Conservation (phyloP, 2,797 vertebrate genomes). For the Gymnocypris eckloni region DNA sequence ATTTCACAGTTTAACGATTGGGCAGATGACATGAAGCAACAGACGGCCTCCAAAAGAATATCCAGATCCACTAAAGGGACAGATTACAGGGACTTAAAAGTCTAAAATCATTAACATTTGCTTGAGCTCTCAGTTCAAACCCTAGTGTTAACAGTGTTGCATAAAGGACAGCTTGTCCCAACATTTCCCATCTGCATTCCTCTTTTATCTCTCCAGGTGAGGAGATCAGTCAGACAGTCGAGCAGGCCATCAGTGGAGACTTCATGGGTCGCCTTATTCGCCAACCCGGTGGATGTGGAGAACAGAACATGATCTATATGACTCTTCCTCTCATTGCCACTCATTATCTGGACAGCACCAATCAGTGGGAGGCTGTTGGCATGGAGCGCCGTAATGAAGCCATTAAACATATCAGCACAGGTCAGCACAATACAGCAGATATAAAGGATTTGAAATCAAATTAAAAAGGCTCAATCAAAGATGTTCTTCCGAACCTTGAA, state of each 20-base stretch:
- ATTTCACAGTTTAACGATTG: no score
- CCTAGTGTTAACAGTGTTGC: no score
- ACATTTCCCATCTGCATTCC: no score
- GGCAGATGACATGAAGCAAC: no score
- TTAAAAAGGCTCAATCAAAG: not conserved
- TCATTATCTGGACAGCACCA: conserved; percentile 84
- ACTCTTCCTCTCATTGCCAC: conserved; percentile 85
- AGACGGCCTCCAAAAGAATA: no score
- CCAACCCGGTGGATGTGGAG: conserved; percentile 83
- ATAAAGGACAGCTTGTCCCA: no score
- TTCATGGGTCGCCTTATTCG: conserved; percentile 83
- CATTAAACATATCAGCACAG: conserved; percentile 77
- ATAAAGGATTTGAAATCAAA: not conserved
- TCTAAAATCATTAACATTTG: no score
- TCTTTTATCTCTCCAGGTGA: not conserved
- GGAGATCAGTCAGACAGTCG: conserved; percentile 75
- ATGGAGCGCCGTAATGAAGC: conserved; percentile 69
- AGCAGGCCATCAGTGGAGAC: conserved; percentile 75
- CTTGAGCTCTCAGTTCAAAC: no score
- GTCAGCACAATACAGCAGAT: conserved; percentile 64
- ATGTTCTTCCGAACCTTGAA: no score
- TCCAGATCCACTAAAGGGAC: no score
- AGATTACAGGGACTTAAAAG: no score
- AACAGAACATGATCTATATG: conserved; percentile 86
- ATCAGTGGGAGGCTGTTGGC: conserved; percentile 81